phyloP scores from a whole-genome alignment of 2,113 vertebrate species.

The Agelaius phoeniceus region DNA sequence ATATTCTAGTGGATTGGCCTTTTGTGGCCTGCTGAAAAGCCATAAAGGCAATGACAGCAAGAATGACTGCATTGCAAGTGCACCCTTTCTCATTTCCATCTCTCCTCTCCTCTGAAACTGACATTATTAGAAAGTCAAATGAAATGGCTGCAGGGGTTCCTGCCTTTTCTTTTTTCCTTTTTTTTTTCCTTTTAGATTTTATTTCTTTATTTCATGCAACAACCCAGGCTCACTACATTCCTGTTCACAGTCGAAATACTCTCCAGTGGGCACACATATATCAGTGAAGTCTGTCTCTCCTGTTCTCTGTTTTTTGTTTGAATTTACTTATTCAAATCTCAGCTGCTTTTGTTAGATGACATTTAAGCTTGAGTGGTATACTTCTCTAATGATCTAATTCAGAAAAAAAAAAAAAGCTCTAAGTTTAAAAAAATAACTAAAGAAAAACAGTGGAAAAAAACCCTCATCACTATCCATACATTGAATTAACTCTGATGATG shows the following conservation, averaged over 20 bases:
- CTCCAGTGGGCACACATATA: neutral
- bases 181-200: neutral
- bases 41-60: constrained; percentile 47
- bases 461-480: neutral
- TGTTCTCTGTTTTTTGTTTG: neutral
- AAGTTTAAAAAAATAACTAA: neutral
- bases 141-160: neutral
- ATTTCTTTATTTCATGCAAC: neutral
- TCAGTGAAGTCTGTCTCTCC: neutral
- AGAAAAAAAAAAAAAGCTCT: neutral
- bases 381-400: neutral
- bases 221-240: neutral
- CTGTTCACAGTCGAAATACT: neutral
- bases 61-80: constrained; percentile 55
- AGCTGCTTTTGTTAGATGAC: neutral
- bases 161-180: neutral
- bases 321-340: neutral
- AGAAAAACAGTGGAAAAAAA: neutral
- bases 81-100: constrained; percentile 47
- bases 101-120: constrained; percentile 14
- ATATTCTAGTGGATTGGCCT: constrained; percentile 56
- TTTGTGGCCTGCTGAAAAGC: constrained; percentile 61
- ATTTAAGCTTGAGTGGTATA: neutral
- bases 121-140: constrained; percentile 61
- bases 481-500: neutral